Evolutionary conservation across 1,140 invertebrate genomes (phyloP).

Genomic region (Tetragnatha versicolor): DNA sequence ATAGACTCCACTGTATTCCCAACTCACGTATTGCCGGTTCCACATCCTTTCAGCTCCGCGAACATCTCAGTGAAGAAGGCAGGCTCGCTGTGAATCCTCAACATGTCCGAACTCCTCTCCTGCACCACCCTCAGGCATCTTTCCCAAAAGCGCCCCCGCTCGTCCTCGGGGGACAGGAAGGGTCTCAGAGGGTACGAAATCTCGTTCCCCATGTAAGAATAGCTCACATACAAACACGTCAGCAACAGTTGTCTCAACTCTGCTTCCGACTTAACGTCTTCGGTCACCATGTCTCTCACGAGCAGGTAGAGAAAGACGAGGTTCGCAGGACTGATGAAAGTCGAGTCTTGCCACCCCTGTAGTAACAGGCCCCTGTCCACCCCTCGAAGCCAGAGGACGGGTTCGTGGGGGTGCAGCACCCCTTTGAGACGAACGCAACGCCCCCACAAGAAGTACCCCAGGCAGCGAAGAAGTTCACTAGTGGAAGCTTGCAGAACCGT

Average conservation of each 20-base stretch:
- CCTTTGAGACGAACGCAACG: slow-evolving; percentile 87
- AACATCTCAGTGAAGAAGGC: slow-evolving; percentile 98
- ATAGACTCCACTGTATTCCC: too few species aligned
- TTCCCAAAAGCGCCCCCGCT: slow-evolving; percentile 97
- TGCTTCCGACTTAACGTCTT: slow-evolving; percentile 81
- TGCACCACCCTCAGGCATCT: slow-evolving; percentile 92
- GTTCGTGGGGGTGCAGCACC: slow-evolving; percentile 82
- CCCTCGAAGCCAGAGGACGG: slow-evolving; percentile 95
- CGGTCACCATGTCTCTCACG: slow-evolving; percentile 79
- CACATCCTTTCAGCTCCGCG: slow-evolving; percentile 92
- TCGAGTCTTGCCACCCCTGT: slow-evolving; percentile 99
- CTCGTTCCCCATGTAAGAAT: slow-evolving; percentile 94
- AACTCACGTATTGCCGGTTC: slow-evolving; percentile 59
- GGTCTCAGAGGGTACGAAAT: slow-evolving; percentile 99
- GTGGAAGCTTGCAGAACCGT: slow-evolving; percentile 98
- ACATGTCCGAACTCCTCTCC: slow-evolving; percentile 89
- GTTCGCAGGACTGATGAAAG: slow-evolving; percentile 99
- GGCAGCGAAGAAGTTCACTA: slow-evolving; percentile 94
- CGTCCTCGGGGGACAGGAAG: slow-evolving; percentile 91
- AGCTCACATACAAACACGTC: slow-evolving; percentile 96
- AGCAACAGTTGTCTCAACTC: slow-evolving; percentile 95
- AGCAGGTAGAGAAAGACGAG: slow-evolving; percentile 99
- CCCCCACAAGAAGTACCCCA: slow-evolving; percentile 90
- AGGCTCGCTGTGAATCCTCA: slow-evolving; percentile 97
- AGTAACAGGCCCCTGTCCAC: slow-evolving; percentile 93